Percentiles rank a stretch among this genome's conserved stretches.
Evolutionary conservation across 2,797 vertebrate genomes (phyloP).

Genomic region (Rhinella marina): DNA sequence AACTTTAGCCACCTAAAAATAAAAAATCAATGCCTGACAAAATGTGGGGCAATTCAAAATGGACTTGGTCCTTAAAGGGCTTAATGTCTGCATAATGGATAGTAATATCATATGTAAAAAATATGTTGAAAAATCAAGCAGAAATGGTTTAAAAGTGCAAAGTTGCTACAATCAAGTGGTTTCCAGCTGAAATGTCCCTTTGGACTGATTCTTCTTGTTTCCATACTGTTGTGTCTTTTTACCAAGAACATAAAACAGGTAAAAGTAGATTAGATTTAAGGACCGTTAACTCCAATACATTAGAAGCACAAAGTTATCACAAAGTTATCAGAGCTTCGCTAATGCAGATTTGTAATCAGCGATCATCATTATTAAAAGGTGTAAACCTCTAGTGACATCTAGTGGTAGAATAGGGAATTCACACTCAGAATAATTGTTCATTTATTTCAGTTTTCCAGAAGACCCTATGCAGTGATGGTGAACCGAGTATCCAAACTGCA

Average conservation of each 20-base stretch:
- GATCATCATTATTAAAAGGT: not conserved
- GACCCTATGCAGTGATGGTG: no score
- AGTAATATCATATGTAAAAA: not conserved
- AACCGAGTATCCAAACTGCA: no score
- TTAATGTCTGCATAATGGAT: no score
- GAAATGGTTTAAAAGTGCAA: not conserved
- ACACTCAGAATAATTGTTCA: not conserved
- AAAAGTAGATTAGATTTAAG: conserved; percentile 30
- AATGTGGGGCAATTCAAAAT: no score
- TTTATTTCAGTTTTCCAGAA: not conserved
- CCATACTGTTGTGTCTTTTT: not conserved
- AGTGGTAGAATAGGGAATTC: conserved; percentile 8
- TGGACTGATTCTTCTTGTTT: not conserved
- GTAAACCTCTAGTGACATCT: conserved; percentile 26
- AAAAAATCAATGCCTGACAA: no score
- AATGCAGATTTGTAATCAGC: conserved; percentile 1
- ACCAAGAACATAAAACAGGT: not conserved
- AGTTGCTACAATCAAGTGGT: not conserved
- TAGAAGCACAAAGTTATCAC: conserved; percentile 14
- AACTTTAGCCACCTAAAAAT: no score
- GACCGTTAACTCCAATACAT: conserved; percentile 25
- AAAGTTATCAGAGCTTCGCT: conserved; percentile 44
- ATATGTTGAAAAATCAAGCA: not conserved
- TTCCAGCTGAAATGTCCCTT: not conserved
- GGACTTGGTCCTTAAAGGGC: no score